phyloP scores from a whole-genome alignment of 2,797 vertebrate species.

The Merluccius polli region DNA sequence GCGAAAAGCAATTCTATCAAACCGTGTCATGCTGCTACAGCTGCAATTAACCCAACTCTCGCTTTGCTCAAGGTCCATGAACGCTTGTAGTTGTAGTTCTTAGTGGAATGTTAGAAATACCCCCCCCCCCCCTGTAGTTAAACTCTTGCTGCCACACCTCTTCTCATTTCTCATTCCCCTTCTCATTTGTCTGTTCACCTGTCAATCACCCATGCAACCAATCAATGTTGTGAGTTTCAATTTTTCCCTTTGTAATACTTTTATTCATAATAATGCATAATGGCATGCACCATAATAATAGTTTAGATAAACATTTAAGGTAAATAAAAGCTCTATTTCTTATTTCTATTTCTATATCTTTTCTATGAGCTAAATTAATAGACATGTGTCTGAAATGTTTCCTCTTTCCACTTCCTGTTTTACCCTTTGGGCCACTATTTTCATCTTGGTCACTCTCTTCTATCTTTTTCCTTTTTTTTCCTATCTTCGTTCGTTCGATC shows the following conservation, averaged over 20 bases:
- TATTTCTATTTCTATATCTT: not conserved
- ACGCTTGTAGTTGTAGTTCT: not conserved
- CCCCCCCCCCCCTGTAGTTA: conserved; percentile 37
- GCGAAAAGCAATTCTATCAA: conserved; percentile 67
- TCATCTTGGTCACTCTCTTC: conserved; percentile 14
- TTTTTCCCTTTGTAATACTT: not conserved
- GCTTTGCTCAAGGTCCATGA: conserved; percentile 8
- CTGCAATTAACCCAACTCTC: conserved; percentile 37
- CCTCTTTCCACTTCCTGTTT: conserved; percentile 2
- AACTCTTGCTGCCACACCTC: conserved; percentile 52
- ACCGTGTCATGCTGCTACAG: conserved; percentile 47
- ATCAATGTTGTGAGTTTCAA: conserved; percentile 17
- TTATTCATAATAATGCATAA: not conserved
- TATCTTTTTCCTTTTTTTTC: not conserved
- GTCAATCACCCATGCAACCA: conserved; percentile 52
- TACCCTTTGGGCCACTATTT: not conserved
- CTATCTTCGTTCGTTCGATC: not conserved
- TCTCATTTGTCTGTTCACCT: conserved; percentile 59
- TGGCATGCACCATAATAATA: not conserved
- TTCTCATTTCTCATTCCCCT: too few relatives aligned
- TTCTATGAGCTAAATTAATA: not conserved
- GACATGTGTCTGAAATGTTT: conserved; percentile 2
- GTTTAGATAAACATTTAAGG: not conserved
- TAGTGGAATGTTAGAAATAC: not conserved
- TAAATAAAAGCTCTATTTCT: not conserved